A percentile compares a stretch with the other conserved stretches of the same genome.
Conservation (phyloP, 2,888 invertebrate species). For the Cheilosia vernalis region DNA sequence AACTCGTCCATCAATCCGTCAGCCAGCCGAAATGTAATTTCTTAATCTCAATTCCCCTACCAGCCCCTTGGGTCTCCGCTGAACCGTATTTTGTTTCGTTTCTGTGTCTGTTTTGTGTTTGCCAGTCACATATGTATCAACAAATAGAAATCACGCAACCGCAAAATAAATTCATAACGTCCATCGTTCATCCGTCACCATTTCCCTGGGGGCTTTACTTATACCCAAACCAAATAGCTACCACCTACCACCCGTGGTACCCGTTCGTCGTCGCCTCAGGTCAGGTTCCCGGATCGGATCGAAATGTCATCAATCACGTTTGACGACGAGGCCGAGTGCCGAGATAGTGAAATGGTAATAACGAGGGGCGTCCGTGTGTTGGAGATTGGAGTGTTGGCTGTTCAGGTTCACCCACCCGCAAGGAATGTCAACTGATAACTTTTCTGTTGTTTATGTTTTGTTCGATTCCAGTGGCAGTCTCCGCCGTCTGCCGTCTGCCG, state of each 20-base stretch:
- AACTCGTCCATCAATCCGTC: conserved; percentile 51
- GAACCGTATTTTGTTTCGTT: not conserved
- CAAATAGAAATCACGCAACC: conserved; percentile 61
- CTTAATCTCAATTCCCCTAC: conserved; percentile 37
- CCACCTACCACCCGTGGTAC: not conserved
- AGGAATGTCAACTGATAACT: conserved; percentile 64
- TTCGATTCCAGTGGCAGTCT: not conserved
- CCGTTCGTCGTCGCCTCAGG: conserved; percentile 13
- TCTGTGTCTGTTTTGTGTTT: conserved; percentile 9
- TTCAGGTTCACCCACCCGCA: conserved; percentile 40
- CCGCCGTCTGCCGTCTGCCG: not conserved
- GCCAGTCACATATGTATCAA: conserved; percentile 40
- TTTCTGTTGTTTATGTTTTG: conserved; percentile 40
- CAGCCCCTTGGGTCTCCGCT: not conserved
- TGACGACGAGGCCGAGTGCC: conserved; percentile 23
- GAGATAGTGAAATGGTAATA: not conserved
- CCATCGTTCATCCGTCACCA: conserved; percentile 49
- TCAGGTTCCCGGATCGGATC: conserved; percentile 39
- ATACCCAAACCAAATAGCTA: not conserved
- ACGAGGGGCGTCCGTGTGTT: conserved; percentile 2
- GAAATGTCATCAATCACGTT: conserved; percentile 64
- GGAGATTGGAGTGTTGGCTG: conserved; percentile 1
- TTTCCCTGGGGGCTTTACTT: not conserved
- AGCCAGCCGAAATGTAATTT: conserved; percentile 46
- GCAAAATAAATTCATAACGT: conserved; percentile 67